These are phyloP conservation scores for Falco berigora DNA, from an alignment of 2,797 vertebrate species.

Conservation along the genomic window DNA sequence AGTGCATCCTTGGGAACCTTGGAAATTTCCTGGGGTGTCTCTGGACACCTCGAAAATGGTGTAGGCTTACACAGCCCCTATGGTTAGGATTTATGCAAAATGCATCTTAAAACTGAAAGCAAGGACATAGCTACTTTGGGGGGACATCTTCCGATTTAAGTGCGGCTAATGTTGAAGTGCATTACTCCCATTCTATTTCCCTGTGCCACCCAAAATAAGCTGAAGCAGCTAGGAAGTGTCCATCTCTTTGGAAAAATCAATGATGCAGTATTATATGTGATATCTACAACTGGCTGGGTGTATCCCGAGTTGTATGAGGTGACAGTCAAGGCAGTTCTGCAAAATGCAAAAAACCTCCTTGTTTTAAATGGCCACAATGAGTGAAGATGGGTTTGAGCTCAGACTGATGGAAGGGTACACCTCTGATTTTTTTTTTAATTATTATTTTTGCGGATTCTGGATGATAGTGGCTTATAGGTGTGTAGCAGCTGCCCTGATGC, in stretches of 20 bases:
- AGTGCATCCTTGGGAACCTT: background rate
- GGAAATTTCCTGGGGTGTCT: background rate
- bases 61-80: background rate
- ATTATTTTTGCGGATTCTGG: background rate
- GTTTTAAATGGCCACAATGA: background rate
- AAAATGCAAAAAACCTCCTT: background rate
- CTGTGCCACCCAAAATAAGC: background rate
- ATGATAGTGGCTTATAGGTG: background rate
- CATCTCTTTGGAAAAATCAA: rapidly evolving
- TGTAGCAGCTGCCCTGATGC: background rate
- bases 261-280: background rate
- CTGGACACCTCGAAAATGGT: background rate
- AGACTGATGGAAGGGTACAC: no score
- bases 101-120: background rate
- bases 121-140: background rate
- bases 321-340: background rate
- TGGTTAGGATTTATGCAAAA: background rate
- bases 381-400: background rate
- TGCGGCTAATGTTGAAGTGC: background rate
- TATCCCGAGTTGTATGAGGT: background rate
- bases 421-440: background rate
- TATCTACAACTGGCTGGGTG: background rate
- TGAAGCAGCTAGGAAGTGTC: background rate
- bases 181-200: background rate
- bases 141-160: background rate